Evolutionary conservation across 2,888 invertebrate species (phyloP).

Genomic region (Caenorhabditis sp.): DNA sequence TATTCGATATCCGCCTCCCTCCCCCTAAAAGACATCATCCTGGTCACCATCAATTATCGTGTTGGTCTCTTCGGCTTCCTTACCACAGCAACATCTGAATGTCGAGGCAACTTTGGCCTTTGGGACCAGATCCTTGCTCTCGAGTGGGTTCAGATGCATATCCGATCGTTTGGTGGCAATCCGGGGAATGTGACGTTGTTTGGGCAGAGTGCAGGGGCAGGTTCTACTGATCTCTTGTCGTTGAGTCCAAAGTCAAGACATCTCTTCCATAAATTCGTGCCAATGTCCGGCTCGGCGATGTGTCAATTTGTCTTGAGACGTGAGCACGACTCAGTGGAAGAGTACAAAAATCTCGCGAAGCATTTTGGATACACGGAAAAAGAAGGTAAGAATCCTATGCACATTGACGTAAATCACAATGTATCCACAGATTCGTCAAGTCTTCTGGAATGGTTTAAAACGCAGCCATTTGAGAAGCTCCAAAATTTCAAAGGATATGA

Average conservation of each 20-base stretch:
- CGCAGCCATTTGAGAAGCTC: slow-evolving; percentile 3
- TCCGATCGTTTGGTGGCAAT: slow-evolving; percentile 65
- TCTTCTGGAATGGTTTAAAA: slow-evolving; percentile 16
- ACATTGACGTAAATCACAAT: too few species aligned
- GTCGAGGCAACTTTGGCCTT: slow-evolving; percentile 61
- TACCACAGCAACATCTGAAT: slow-evolving; percentile 37
- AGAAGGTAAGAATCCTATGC: slow-evolving; percentile 4
- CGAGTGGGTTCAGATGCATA: slow-evolving; percentile 67
- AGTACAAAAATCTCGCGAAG: slow-evolving; percentile 32
- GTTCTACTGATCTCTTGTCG: slow-evolving; percentile 47
- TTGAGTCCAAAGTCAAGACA: slow-evolving; percentile 57
- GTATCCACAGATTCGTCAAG: too few species aligned
- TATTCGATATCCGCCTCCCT: too few species aligned
- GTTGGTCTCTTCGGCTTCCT: slow-evolving; percentile 62
- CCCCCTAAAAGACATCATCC: slow-evolving; percentile 61
- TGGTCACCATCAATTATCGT: slow-evolving; percentile 63
- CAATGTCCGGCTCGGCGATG: slow-evolving; percentile 52
- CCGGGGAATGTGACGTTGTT: slow-evolving; percentile 65
- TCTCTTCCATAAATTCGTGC: slow-evolving; percentile 52
- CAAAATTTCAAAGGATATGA: slow-evolving; percentile 14
- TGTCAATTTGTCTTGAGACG: slow-evolving; percentile 44
- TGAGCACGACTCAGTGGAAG: slow-evolving; percentile 11
- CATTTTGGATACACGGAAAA: slow-evolving; percentile 33
- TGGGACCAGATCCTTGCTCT: slow-evolving; percentile 69
- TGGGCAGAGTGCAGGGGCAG: slow-evolving; percentile 65